Conservation (phyloP, 2,888 invertebrate genomes). For the Leptura quadrifasciata region DNA sequence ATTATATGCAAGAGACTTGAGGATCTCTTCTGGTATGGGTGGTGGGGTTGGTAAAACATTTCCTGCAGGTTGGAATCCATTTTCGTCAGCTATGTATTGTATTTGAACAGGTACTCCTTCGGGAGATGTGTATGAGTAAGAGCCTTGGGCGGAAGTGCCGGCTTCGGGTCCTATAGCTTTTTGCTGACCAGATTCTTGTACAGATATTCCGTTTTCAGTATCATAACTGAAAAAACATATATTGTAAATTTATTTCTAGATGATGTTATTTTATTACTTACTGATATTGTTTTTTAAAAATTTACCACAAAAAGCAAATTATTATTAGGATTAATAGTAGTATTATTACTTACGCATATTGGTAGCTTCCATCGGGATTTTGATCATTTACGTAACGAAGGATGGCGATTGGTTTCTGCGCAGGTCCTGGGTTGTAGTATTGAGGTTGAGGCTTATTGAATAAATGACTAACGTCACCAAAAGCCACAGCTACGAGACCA, state of each 20-base stretch:
- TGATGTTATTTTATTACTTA: not conserved
- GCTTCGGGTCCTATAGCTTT: slow-evolving; percentile 26
- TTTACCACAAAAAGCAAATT: not conserved
- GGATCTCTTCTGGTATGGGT: slow-evolving; percentile 82
- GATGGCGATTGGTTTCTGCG: slow-evolving; percentile 68
- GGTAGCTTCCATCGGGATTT: slow-evolving; percentile 74
- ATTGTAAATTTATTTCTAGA: not conserved
- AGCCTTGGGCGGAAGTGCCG: slow-evolving; percentile 65
- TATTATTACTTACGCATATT: slow-evolving; percentile 72
- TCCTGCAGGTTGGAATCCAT: slow-evolving; percentile 66
- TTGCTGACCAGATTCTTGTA: slow-evolving; percentile 13
- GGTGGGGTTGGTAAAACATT: slow-evolving; percentile 75
- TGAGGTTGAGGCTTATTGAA: slow-evolving; percentile 10
- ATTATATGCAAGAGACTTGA: slow-evolving; percentile 78
- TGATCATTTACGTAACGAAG: slow-evolving; percentile 71
- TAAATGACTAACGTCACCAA: slow-evolving; percentile 33
- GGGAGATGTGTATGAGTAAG: slow-evolving; percentile 66
- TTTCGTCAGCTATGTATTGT: slow-evolving; percentile 65
- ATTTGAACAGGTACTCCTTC: slow-evolving; percentile 62
- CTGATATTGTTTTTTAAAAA: not conserved
- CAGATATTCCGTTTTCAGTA: slow-evolving; percentile 32
- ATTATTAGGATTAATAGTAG: not conserved
- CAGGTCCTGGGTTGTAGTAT: not conserved
- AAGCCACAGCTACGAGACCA: slow-evolving; percentile 24
- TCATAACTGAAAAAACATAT: slow-evolving; percentile 67